Percentiles rank a stretch among this genome's conserved stretches.
phyloP scores from a whole-genome alignment of 1,140 invertebrate genomes.

The Eriosoma lanigerum region DNA sequence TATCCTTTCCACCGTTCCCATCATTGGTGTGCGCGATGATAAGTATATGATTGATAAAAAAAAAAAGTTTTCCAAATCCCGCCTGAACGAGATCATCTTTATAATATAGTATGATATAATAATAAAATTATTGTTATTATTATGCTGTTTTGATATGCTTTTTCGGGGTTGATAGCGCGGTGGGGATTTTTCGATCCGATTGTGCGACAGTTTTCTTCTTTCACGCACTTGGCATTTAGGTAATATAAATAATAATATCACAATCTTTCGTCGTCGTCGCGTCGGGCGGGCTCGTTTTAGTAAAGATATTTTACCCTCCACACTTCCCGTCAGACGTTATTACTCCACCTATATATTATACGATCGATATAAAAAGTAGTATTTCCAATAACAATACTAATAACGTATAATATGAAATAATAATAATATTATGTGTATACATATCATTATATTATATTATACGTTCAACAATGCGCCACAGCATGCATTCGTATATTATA shows the following conservation, averaged over 20 bases:
- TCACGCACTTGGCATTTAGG: no score
- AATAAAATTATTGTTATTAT: constrained; percentile 30
- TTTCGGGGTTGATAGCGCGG: not conserved
- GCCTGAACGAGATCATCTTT: not conserved
- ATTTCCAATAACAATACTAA: constrained; percentile 35
- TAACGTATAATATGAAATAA: constrained; percentile 17
- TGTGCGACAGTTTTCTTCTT: no score
- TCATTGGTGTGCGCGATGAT: not conserved
- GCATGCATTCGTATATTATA: constrained; percentile 3
- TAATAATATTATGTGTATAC: constrained; percentile 48
- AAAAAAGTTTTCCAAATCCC: no score
- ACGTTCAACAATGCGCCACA: constrained; percentile 6
- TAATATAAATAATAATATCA: no score
- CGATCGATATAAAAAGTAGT: constrained; percentile 18
- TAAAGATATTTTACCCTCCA: not conserved
- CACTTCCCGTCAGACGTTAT: constrained; percentile 13
- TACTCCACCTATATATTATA: not conserved
- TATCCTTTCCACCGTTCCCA: not conserved
- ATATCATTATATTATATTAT: constrained; percentile 37
- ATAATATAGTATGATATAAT: constrained; percentile 4
- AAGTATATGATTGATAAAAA: no score
- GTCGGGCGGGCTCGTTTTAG: not conserved
- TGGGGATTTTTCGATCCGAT: not conserved
- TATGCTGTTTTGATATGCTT: constrained; percentile 33
- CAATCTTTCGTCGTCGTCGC: not conserved